phyloP scores from a whole-genome alignment of 2,797 vertebrate genomes.

The Carduelis carduelis region DNA sequence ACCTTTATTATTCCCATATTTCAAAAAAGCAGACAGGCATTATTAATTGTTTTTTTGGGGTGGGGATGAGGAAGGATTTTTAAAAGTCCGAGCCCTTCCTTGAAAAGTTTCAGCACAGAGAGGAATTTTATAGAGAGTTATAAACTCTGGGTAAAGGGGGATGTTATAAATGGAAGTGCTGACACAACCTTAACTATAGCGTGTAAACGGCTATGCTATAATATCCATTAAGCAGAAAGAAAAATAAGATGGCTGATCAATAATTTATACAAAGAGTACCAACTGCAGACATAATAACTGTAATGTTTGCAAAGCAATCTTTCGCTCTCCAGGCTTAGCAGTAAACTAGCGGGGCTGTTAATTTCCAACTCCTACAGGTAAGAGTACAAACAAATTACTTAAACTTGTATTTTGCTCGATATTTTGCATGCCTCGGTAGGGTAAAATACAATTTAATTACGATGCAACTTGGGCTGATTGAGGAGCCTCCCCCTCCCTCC shows the following conservation, averaged over 20 bases:
- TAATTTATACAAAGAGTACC: slow-evolving; percentile 85
- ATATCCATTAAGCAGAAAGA: slow-evolving; percentile 85
- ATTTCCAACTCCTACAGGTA: slow-evolving; percentile 80
- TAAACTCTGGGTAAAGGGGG: slow-evolving; percentile 67
- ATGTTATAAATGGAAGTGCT: slow-evolving; percentile 77
- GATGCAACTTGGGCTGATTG: slow-evolving; percentile 57
- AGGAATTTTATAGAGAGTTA: slow-evolving; percentile 71
- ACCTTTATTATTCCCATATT: background rate
- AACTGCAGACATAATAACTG: slow-evolving; percentile 85
- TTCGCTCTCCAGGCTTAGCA: slow-evolving; percentile 80
- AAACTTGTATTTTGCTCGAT: slow-evolving; percentile 78
- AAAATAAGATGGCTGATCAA: slow-evolving; percentile 84
- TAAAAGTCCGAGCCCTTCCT: slow-evolving; percentile 19
- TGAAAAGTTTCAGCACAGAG: slow-evolving; percentile 70
- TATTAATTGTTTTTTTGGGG: background rate
- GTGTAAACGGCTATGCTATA: slow-evolving; percentile 79
- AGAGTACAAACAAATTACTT: slow-evolving; percentile 84
- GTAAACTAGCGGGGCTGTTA: slow-evolving; percentile 80
- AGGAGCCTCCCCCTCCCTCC: background rate
- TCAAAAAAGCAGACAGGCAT: background rate
- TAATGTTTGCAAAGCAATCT: slow-evolving; percentile 85
- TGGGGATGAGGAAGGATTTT: background rate
- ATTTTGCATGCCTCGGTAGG: slow-evolving; percentile 74
- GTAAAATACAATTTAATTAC: slow-evolving; percentile 80
- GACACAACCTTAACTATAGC: slow-evolving; percentile 79